Base-by-base conservation (phyloP, 64 coral and sea anemone species). In the Cladopsammia gracilis region DNA sequence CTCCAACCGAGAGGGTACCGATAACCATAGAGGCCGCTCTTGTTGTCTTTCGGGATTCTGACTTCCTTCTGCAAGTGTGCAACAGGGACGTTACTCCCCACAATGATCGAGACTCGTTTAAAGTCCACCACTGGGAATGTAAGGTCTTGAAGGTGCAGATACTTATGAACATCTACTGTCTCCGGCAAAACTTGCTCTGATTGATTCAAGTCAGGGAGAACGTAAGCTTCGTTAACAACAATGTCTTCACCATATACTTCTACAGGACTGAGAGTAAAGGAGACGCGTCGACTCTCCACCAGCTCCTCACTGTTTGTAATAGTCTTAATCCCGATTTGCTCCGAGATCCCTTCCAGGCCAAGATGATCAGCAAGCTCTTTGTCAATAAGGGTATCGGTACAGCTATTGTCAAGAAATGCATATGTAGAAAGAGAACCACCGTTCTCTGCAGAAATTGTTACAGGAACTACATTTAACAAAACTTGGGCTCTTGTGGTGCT, bases 351-450 rank as follows among this genome's bases (percentile, higher is more conserved):
- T 90, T 83, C n/a, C 51, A 95, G 47, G 19, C 53, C 65, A 48
- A 91, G 88, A 18, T 91, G 89, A 72, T 91, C 52, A 3, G 94
- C 89, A 56, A 95, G 56, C 8, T 78, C 66, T 6, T 51, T 25
- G 65, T 88, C 83, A 4, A 91, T 91, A 7, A 88, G 83, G 18
- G 89, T 91, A 53, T 90, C 88, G 24, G 81, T 87, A 24, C 88
- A 95, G 16, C 93, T 88, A 78, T 79, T 95, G 83, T 91, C 89
- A 42, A 91, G 58, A 19, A 91, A 88, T 34, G 75, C 75, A 74
- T 91, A 95, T 1, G 88, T 95, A 65, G 94, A 87, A 15, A 85
- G 60, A 45, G 59, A 79, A 34, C 26, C 19, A 14, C 89, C 88
- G 22, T 86, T 20, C 19, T 86, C 88, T 10, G 64, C 70, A 7